These are phyloP conservation scores for Cordilura impudica DNA, from an alignment of 2,888 invertebrate species.

Conservation along the genomic window DNA sequence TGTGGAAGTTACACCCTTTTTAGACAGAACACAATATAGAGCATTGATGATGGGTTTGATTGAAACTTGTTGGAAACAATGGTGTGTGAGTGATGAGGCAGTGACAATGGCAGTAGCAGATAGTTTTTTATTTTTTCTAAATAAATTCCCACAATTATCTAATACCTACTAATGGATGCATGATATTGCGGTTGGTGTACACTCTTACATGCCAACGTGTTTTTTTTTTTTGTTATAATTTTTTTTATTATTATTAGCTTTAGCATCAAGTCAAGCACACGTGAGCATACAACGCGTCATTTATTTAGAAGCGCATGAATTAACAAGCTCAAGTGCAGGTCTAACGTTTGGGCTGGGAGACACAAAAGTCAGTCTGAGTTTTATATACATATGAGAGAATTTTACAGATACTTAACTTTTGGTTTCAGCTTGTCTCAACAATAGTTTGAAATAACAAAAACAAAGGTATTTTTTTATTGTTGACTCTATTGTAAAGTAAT, in stretches of 20 bases:
- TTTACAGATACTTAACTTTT: background rate
- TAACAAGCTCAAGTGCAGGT: constrained; percentile 52
- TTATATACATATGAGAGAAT: background rate
- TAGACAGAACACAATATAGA: background rate
- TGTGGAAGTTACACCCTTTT: background rate
- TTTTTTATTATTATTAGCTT: constrained; percentile 4
- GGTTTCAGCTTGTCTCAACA: background rate
- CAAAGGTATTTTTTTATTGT: background rate
- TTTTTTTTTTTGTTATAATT: background rate
- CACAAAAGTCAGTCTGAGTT: background rate
- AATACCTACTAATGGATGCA: constrained; percentile 5
- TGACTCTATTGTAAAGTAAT: background rate
- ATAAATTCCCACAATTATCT: constrained; percentile 54
- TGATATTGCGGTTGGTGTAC: constrained; percentile 40
- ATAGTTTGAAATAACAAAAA: background rate
- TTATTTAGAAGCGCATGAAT: constrained; percentile 48
- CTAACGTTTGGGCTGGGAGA: constrained; percentile 35
- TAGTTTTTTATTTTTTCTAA: constrained; percentile 2
- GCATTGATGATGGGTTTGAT: background rate
- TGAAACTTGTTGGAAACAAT: constrained; percentile 15
- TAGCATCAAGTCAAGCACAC: constrained; percentile 46
- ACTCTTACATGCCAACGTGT: background rate
- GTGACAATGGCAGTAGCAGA: background rate
- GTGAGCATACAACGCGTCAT: constrained; percentile 49
- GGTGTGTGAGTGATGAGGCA: background rate